These are phyloP conservation scores for Muntiacus muntjak DNA, from an alignment of 2,113 vertebrate species.

Conservation along the genomic window DNA sequence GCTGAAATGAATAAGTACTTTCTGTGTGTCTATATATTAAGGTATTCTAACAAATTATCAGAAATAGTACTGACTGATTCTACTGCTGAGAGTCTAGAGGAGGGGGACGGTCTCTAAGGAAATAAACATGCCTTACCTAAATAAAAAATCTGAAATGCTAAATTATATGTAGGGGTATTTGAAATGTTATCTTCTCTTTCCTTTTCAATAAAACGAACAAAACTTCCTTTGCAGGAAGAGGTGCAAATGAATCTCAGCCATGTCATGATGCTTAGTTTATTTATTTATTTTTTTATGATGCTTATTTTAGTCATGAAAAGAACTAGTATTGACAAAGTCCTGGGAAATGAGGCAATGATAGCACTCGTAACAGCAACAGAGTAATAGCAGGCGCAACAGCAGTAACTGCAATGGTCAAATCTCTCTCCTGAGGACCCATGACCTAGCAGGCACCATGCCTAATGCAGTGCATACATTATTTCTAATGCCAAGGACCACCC, in stretches of 20 bases:
- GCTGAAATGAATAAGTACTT: conserved; percentile 9
- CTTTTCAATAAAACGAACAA: conserved; percentile 4
- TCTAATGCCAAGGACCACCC: neutral
- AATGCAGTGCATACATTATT: neutral
- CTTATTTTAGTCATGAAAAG: neutral
- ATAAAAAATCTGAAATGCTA: neutral
- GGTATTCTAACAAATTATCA: neutral
- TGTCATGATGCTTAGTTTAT: neutral
- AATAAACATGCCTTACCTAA: neutral
- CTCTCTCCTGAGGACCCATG: neutral
- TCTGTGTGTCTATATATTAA: conserved; percentile 28
- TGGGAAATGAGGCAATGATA: neutral
- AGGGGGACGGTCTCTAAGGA: neutral
- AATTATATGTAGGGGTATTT: neutral
- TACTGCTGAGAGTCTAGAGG: neutral
- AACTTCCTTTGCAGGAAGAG: neutral
- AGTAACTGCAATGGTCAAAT: neutral
- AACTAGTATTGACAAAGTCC: neutral
- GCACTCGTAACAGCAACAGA: neutral
- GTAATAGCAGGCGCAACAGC: neutral
- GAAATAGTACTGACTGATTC: neutral
- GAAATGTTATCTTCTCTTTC: conserved; percentile 20
- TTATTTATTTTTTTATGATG: neutral
- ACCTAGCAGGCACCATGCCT: neutral
- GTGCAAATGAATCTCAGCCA: neutral